A percentile compares a stretch with the other conserved stretches of the same genome.
Conservation (phyloP, 1,140 invertebrate genomes). For the Brachionus asplanchnoidis region DNA sequence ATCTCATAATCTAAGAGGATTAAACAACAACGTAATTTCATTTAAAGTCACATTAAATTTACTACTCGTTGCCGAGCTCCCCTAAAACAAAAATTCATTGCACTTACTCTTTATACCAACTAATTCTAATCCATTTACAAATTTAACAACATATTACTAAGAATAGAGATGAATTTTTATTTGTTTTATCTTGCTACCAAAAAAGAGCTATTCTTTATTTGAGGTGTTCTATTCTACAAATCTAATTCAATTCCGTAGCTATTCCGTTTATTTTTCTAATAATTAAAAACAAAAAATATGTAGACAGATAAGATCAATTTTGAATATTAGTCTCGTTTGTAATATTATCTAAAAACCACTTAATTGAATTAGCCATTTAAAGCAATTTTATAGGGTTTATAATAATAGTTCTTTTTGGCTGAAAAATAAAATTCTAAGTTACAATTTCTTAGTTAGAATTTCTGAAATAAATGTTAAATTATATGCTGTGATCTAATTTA, state of each 20-base stretch:
- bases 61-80: not conserved
- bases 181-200: not conserved
- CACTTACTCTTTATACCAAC: not conserved
- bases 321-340: not conserved
- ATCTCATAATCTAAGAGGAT: not conserved
- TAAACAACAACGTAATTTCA: not conserved
- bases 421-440: not conserved
- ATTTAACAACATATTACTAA: not conserved
- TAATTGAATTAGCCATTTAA: constrained; percentile 4
- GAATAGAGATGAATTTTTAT: not conserved
- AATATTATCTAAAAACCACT: not conserved
- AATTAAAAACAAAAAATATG: not conserved
- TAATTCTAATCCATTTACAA: not conserved
- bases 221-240: not conserved
- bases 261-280: not conserved
- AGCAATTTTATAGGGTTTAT: not conserved
- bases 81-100: not conserved
- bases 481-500: not conserved
- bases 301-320: not conserved
- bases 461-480: not conserved
- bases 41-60: not conserved
- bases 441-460: not conserved
- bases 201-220: not conserved
- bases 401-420: not conserved
- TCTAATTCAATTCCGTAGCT: not conserved